These are phyloP conservation scores for Tineola bisselliella DNA, from an alignment of 2,888 invertebrate genomes.

Conservation along the genomic window DNA sequence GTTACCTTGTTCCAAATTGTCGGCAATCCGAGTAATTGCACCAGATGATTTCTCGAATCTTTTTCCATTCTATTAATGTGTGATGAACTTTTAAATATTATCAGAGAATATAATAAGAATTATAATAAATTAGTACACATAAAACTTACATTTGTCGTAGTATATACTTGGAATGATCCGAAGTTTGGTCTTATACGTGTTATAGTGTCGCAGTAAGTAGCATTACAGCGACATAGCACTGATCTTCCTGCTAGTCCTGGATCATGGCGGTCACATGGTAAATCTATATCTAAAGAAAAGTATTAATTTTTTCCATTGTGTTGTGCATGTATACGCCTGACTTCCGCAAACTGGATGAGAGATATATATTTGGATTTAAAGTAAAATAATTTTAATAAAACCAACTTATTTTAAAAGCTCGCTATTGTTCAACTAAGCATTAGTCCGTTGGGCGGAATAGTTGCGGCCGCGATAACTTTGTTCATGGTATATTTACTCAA, in stretches of 20 bases:
- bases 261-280: slow-evolving; percentile 26
- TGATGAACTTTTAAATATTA: background rate
- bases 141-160: slow-evolving; percentile 20
- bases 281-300: slow-evolving; percentile 19
- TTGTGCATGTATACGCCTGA: too few relatives aligned
- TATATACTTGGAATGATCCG: slow-evolving; percentile 21
- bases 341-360: too few relatives aligned
- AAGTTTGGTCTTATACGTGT: slow-evolving; percentile 17
- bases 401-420: too few relatives aligned
- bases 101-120: background rate
- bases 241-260: slow-evolving; percentile 12
- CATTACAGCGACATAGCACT: slow-evolving; percentile 26
- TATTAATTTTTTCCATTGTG: too few relatives aligned
- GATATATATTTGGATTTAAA: too few relatives aligned
- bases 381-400: too few relatives aligned
- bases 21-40: slow-evolving; percentile 11
- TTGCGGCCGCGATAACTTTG: too few relatives aligned
- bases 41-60: slow-evolving; percentile 37
- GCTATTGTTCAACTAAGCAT: too few relatives aligned
- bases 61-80: slow-evolving; percentile 27
- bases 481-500: too few relatives aligned
- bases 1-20: background rate
- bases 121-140: background rate
- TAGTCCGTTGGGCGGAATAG: too few relatives aligned
- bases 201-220: slow-evolving; percentile 26